Conservation (phyloP, 2,113 vertebrate genomes). For the Pitta sordida region DNA sequence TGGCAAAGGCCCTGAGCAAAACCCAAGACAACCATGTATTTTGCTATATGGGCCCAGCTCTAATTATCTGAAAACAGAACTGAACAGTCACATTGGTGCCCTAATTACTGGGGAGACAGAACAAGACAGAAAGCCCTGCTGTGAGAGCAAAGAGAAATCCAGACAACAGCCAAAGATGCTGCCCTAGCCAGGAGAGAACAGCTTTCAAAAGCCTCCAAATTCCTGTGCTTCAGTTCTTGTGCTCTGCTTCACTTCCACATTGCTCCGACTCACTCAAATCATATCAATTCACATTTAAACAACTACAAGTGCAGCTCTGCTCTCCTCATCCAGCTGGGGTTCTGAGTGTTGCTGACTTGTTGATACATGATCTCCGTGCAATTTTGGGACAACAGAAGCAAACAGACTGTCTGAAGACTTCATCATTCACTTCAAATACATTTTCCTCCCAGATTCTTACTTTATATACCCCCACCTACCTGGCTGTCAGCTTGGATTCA, state of each 20-base stretch:
- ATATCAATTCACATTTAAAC: neutral
- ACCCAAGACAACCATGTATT: neutral
- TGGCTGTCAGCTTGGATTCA: neutral
- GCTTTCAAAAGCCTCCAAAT: neutral
- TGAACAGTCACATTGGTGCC: neutral
- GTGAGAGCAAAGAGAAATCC: neutral
- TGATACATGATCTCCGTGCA: neutral
- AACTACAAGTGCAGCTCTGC: neutral
- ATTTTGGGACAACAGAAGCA: neutral
- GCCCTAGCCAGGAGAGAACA: neutral
- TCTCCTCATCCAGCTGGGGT: neutral
- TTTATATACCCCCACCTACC: neutral
- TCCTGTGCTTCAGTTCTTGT: neutral
- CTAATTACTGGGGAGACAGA: neutral
- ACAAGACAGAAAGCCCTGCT: neutral
- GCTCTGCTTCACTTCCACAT: neutral
- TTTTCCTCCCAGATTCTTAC: neutral
- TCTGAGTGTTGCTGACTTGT: neutral
- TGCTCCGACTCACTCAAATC: neutral
- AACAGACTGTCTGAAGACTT: neutral
- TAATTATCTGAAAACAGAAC: neutral
- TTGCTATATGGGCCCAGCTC: neutral
- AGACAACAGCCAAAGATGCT: neutral
- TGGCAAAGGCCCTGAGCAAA: neutral
- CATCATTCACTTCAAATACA: neutral